Conservation (phyloP, 2,797 vertebrate genomes). For the Alca torda region DNA sequence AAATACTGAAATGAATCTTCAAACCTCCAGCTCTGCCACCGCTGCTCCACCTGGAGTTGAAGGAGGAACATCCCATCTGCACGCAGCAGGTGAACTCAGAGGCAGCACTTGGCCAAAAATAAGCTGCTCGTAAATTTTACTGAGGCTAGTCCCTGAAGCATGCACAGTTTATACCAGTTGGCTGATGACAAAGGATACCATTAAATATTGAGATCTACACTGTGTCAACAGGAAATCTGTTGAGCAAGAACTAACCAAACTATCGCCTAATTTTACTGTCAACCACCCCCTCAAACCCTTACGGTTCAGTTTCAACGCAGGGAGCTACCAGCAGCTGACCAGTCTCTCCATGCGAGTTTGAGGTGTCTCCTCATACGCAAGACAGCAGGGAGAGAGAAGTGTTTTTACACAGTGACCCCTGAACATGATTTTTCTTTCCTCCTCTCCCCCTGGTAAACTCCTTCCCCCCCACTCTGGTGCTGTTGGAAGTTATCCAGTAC, state of each 20-base stretch:
- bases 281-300: neutral
- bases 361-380: neutral
- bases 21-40: neutral
- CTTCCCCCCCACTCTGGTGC: neutral
- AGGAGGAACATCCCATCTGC: neutral
- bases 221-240: constrained; percentile 27
- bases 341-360: neutral
- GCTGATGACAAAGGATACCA: neutral
- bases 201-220: neutral
- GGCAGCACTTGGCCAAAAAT: neutral
- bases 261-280: neutral
- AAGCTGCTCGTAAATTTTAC: neutral
- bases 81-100: neutral
- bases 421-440: neutral
- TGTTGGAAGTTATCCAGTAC: constrained; percentile 53
- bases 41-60: neutral
- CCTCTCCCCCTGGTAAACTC: neutral
- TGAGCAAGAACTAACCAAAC: constrained; percentile 25
- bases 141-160: neutral
- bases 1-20: neutral
- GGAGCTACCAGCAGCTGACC: neutral
- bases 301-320: neutral
- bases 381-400: neutral
- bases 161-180: neutral
- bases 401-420: neutral